Evolutionary conservation across 2,113 vertebrate genomes (phyloP), one percentile per base, ranked within the genome.

Genomic region (Phalacrocorax brasilianus): DNA sequence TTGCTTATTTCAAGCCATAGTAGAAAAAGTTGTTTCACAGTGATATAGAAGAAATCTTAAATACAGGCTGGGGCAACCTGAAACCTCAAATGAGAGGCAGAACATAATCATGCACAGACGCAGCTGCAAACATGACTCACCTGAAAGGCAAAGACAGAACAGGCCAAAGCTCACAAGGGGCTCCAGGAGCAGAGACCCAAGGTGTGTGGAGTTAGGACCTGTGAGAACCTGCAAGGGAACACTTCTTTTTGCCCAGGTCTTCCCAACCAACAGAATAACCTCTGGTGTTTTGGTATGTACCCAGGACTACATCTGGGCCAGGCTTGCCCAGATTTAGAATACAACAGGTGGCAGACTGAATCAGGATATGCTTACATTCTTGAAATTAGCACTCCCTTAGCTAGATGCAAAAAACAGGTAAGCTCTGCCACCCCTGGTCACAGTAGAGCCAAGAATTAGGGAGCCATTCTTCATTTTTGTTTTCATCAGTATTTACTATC

Each of bases 251-350:
- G 16, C 20, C 14, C 27, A 38, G 22, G 21, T 80, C 63, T 77
- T 33, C 44, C 35, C n/a, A 63, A 0, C 8, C 8, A 2, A 27
- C n/a, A 8, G 5, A 27, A 35, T 68, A 77, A 68, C 13, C 30
- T 58, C 26, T 1, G 0, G 0, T 20, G 0, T 82, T 88, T 66
- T 2, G 0, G 14, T 63, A 38, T 85, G 83, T 33, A 67, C 20
- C 32, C n/a, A 40, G 24, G 14, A 30, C 14, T 35, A 42, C 19
- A 42, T 7, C 56, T 38, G 35, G 22, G 50, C 23, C 32, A 52
- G 61, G 55, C 35, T 68, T n/a, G 6, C 32, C 24, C 50, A 27
- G 22, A 58, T 32, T 26, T 49, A 53, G 40, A 75, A n/a, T 14
- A 66, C 33, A 55, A 8, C 12, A 38, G 33, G 61, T 82, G 30